These are phyloP conservation scores for Crypturellus undulatus DNA, from an alignment of 2,113 vertebrate species.

Conservation along the genomic window DNA sequence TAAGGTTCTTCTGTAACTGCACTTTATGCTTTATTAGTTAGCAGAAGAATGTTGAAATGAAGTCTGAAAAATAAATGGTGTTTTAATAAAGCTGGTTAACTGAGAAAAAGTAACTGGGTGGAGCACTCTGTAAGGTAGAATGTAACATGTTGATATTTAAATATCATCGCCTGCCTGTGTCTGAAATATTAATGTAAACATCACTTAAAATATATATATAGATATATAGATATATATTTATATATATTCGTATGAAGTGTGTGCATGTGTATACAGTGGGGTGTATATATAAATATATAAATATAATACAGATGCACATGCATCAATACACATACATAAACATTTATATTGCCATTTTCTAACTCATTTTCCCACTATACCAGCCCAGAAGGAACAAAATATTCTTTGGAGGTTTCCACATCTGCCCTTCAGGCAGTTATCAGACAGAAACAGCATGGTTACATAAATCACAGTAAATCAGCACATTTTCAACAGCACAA, in stretches of 20 bases:
- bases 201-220: not conserved
- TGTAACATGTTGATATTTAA: not conserved
- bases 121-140: not conserved
- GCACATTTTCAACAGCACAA: constrained; percentile 18
- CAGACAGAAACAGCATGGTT: not conserved
- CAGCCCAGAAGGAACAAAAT: not conserved
- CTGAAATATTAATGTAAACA: not conserved
- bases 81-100: not conserved
- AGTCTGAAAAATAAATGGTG: not conserved
- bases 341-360: not conserved
- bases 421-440: constrained; percentile 28
- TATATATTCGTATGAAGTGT: not conserved
- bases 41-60: not conserved
- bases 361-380: not conserved
- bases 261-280: not conserved
- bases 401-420: not conserved
- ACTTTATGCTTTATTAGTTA: not conserved
- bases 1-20: not conserved
- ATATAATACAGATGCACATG: not conserved
- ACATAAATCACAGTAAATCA: constrained; percentile 43
- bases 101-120: not conserved
- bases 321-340: not conserved
- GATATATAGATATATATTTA: too few relatives aligned
- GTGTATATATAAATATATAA: not conserved
- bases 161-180: not conserved